Evolutionary conservation across 2,113 vertebrate species (phyloP).

Genomic region (Tursiops truncatus): DNA sequence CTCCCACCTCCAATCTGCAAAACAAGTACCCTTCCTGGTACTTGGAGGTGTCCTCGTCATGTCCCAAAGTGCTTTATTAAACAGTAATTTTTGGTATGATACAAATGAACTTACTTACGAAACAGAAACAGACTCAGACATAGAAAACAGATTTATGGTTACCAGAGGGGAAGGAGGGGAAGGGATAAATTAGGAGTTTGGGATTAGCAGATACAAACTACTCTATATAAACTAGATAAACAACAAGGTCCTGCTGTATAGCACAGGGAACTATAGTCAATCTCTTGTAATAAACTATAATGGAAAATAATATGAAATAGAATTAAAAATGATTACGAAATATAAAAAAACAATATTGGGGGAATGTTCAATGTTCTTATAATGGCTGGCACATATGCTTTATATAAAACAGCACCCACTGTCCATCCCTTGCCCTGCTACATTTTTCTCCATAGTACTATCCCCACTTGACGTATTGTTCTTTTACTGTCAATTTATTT

Average conservation of each 20-base stretch:
- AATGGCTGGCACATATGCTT: not conserved
- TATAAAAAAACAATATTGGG: not conserved
- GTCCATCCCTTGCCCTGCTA: not conserved
- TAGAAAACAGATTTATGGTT: not conserved
- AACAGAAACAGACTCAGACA: not conserved
- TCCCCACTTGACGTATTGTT: not conserved
- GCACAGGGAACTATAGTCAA: not conserved
- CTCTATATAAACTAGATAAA: not conserved
- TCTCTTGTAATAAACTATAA: not conserved
- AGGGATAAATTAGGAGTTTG: not conserved
- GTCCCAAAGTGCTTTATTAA: not conserved
- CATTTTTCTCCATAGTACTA: fast-evolving
- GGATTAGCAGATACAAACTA: not conserved
- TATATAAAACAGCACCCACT: not conserved
- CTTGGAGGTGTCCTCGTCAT: not conserved
- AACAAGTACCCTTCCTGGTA: not conserved
- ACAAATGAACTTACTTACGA: not conserved
- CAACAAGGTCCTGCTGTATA: too few relatives aligned
- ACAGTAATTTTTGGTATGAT: not conserved
- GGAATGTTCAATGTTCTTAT: not conserved
- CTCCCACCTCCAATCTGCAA: not conserved
- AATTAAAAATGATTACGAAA: not conserved
- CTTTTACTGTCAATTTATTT: not conserved
- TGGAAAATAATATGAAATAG: not conserved
- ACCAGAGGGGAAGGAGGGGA: not conserved